phyloP scores from a whole-genome alignment of 2,113 vertebrate genomes.

The Casuarius casuarius region DNA sequence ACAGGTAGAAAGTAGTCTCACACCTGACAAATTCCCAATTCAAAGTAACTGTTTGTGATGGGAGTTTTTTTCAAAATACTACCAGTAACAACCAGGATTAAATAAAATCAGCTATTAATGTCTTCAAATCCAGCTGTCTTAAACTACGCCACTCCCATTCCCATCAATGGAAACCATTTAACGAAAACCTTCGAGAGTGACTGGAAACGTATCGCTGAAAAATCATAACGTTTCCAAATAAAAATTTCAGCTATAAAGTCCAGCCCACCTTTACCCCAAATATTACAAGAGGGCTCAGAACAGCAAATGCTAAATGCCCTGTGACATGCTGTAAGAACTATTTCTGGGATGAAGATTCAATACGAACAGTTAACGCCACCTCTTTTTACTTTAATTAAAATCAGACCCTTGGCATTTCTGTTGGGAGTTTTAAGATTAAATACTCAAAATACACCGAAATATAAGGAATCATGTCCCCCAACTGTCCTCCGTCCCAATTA shows the following conservation, averaged over 20 bases:
- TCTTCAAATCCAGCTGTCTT: not conserved
- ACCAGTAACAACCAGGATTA: not conserved
- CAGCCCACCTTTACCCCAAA: not conserved
- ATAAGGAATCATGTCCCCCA: not conserved
- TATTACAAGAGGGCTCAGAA: not conserved
- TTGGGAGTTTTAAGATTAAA: not conserved
- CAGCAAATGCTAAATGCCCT: not conserved
- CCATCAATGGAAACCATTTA: not conserved
- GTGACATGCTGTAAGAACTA: not conserved
- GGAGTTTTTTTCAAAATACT: not conserved
- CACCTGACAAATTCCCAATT: not conserved
- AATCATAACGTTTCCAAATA: not conserved
- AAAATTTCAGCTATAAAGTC: not conserved
- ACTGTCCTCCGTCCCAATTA: not conserved
- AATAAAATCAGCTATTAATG: not conserved
- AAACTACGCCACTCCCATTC: slow-evolving; percentile 51
- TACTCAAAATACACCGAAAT: not conserved
- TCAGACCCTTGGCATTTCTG: not conserved
- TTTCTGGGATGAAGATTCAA: not conserved
- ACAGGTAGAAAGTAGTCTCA: not conserved
- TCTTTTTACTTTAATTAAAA: not conserved
- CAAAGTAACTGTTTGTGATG: not conserved
- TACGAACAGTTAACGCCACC: not conserved
- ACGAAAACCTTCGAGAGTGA: not conserved
- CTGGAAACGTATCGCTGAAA: not conserved